A percentile compares a stretch with the other conserved stretches of the same genome.
Conservation (phyloP, 2,888 invertebrate genomes). For the Protodeltote pygarga region DNA sequence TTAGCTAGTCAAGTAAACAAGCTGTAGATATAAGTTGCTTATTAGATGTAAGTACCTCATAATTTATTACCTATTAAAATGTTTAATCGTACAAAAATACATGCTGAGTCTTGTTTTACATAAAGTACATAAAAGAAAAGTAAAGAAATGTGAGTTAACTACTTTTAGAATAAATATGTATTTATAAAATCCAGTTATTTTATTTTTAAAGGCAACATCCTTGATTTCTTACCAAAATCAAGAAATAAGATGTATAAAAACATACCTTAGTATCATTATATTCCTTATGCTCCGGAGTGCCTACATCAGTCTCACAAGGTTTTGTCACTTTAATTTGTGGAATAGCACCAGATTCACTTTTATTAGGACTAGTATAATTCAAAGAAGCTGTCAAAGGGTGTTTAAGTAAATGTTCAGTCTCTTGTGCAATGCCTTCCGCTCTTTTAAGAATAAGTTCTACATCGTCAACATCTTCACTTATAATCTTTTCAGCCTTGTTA, state of each 20-base stretch:
- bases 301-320: constrained; percentile 58
- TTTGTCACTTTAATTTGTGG: constrained; percentile 79
- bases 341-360: constrained; percentile 52
- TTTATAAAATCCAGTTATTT: no score
- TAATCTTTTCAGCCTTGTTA: constrained; percentile 60
- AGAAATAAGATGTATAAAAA: background rate
- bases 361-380: constrained; percentile 47
- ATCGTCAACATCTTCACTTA: constrained; percentile 74
- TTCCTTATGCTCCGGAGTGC: constrained; percentile 46
- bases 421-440: constrained; percentile 77
- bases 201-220: no score
- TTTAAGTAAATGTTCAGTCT: constrained; percentile 75
- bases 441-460: constrained; percentile 78
- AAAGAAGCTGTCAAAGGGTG: constrained; percentile 56
- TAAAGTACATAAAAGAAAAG: no score
- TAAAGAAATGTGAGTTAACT: no score
- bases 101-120: constrained; percentile 10
- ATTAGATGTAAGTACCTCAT: constrained; percentile 12
- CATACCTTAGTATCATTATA: constrained; percentile 62
- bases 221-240: no score
- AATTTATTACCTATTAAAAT: constrained; percentile 37
- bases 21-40: constrained; percentile 23
- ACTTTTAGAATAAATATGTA: constrained; percentile 22
- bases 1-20: constrained; percentile 73
- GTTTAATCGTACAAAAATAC: no score